These are phyloP conservation scores for Stichopus horrens DNA, from an alignment of 53 echinoderm and acorn worm genomes.

Conservation along the genomic window DNA sequence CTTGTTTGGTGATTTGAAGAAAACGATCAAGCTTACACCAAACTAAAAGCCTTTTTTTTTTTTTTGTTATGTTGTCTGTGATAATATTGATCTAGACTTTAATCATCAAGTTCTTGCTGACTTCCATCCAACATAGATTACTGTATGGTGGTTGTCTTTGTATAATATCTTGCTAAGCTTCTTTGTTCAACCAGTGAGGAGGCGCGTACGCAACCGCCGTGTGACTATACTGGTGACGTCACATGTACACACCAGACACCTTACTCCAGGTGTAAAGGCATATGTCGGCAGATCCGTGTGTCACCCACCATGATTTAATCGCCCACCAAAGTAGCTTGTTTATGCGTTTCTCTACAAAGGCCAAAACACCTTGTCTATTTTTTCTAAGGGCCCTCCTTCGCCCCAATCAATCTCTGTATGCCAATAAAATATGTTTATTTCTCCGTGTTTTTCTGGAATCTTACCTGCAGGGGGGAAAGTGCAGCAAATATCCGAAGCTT, in stretches of 20 bases:
- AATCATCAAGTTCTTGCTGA: no score
- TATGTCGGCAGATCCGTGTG: not conserved
- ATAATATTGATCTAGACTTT: no score
- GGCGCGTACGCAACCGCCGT: no score
- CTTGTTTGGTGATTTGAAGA: no score
- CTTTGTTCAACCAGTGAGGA: no score
- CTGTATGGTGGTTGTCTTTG: no score
- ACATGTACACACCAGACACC: not conserved
- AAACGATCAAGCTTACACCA: no score
- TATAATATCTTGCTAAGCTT: no score
- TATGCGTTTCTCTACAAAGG: constrained; percentile 37
- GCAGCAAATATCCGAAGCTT: constrained; percentile 14
- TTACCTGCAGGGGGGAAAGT: constrained; percentile 31
- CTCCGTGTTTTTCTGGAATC: constrained; percentile 21
- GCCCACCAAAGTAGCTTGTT: constrained; percentile 43
- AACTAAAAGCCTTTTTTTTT: no score
- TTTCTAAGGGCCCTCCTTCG: constrained; percentile 28
- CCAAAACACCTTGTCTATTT: constrained; percentile 43
- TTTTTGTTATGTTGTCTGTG: no score
- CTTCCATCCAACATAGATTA: no score
- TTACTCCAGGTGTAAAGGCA: constrained; percentile 37
- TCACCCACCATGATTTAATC: constrained; percentile 43
- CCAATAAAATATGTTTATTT: constrained; percentile 39
- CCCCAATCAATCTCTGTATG: constrained; percentile 38
- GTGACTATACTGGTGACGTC: not conserved